Evolutionary conservation across 2,113 vertebrate genomes (phyloP), one percentile per base, ranked within the genome.

Genomic region (Megatriorchis doriae): DNA sequence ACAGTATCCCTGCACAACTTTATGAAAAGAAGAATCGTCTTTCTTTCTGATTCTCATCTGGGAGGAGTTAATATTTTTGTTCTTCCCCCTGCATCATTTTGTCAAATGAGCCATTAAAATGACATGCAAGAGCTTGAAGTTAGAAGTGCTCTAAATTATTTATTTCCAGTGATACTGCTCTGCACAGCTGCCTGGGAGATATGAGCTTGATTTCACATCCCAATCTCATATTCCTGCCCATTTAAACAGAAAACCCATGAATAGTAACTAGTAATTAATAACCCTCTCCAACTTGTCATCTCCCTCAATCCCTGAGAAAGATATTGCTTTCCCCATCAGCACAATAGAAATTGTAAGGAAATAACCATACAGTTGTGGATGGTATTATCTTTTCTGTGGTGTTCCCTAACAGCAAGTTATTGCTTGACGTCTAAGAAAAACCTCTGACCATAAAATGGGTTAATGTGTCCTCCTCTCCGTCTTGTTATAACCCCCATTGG

Each of bases 181-280:
- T 84, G 59, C 75, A 78, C 68, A 93, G 71, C 88, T 95, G 86
- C 36, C 79, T 92, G 52, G 61, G 72, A 96, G 59, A 88, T 62
- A 70, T 13, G n/a, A 83, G 55, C 56, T 90, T 83, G 92, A 94
- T 93, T 93, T 96, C 71, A 67, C 55, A 74, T 90, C 90, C 84
- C 59, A 71, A 19, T 88, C 79, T 93, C 82, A 77, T 80, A 90
- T 83, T 93, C 79, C 47, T 93, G 43, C 56, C 73, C 91, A 89
- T 92, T 95, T 96, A 84, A 95, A 96, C 31, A 96, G 86, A 94
- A 94, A 88, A 32, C 16, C 50, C 38, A 78, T 88, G 63, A 93
- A 95, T 67, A 90, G 88, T 74, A 95, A 92, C 82, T 81, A 78
- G 59, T 92, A 90, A 93, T 94, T 95, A 96, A 96, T 88, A 92